These are phyloP conservation scores for Himantopus leucocephalus DNA, from an alignment of 2,113 vertebrate genomes.

Conservation along the genomic window DNA sequence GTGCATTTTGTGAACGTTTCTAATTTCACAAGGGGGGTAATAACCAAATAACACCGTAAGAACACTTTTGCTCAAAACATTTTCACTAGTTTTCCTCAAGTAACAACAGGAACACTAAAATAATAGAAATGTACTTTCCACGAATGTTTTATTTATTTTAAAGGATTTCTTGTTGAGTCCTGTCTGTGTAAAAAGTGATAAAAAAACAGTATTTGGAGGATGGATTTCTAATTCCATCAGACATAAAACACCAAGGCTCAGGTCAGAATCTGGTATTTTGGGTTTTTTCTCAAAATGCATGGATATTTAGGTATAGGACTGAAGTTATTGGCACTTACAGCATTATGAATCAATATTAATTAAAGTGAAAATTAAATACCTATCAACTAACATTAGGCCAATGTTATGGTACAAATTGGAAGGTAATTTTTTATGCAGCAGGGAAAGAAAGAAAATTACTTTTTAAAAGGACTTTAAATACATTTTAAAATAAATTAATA, in stretches of 20 bases:
- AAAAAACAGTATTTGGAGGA: background rate
- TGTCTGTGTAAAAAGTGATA: background rate
- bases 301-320: background rate
- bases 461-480: background rate
- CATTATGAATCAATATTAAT: background rate
- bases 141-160: background rate
- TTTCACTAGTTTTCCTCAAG: background rate
- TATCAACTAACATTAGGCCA: background rate
- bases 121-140: background rate
- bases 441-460: background rate
- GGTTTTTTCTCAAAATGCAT: background rate
- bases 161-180: background rate
- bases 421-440: background rate
- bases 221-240: background rate
- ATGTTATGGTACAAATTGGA: background rate
- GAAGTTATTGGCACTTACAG: background rate
- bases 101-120: background rate
- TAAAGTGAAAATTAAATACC: background rate
- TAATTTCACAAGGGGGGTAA: background rate
- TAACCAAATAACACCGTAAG: background rate
- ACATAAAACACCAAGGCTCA: background rate
- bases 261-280: background rate
- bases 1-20: background rate
- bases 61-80: background rate
- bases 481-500: slow-evolving; percentile 39